Evolutionary conservation across 2,888 invertebrate genomes (phyloP).

Genomic region (Laspeyria flexula): DNA sequence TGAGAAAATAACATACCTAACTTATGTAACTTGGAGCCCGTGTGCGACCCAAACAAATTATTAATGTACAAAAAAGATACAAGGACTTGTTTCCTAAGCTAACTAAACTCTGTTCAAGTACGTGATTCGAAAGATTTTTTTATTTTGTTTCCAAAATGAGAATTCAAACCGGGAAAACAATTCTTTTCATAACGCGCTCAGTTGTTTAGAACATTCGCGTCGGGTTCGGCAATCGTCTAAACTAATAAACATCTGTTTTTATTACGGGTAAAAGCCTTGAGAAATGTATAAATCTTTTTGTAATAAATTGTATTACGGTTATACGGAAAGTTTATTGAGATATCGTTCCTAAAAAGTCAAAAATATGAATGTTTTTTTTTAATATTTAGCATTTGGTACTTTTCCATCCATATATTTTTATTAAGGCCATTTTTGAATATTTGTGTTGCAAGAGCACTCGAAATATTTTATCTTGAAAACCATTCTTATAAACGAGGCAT

Average conservation of each 20-base stretch:
- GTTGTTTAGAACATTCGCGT: constrained; percentile 57
- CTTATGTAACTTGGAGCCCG: constrained; percentile 66
- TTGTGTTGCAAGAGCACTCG: not conserved
- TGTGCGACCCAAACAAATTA: constrained; percentile 70
- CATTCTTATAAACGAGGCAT: constrained; percentile 30
- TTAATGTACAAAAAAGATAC: constrained; percentile 76
- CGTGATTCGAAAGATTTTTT: constrained; percentile 75
- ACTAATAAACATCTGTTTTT: constrained; percentile 59
- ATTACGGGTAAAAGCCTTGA: constrained; percentile 44
- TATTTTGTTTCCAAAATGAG: constrained; percentile 58
- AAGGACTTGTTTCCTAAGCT: constrained; percentile 67
- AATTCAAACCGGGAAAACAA: constrained; percentile 65
- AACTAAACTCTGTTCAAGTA: constrained; percentile 68
- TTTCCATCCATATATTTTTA: too few species aligned
- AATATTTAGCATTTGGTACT: too few species aligned
- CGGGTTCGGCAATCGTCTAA: constrained; percentile 58
- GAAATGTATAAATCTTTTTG: constrained; percentile 47
- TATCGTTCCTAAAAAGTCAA: constrained; percentile 17
- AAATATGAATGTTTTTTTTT: constrained; percentile 14
- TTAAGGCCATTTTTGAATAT: too few species aligned
- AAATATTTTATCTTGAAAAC: constrained; percentile 20
- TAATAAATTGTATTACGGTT: constrained; percentile 34
- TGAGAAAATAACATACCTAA: constrained; percentile 69
- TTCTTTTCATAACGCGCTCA: constrained; percentile 58
- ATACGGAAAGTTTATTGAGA: constrained; percentile 20